Base-by-base conservation (phyloP, 2,888 invertebrate species). In the Eristalis pertinax region DNA sequence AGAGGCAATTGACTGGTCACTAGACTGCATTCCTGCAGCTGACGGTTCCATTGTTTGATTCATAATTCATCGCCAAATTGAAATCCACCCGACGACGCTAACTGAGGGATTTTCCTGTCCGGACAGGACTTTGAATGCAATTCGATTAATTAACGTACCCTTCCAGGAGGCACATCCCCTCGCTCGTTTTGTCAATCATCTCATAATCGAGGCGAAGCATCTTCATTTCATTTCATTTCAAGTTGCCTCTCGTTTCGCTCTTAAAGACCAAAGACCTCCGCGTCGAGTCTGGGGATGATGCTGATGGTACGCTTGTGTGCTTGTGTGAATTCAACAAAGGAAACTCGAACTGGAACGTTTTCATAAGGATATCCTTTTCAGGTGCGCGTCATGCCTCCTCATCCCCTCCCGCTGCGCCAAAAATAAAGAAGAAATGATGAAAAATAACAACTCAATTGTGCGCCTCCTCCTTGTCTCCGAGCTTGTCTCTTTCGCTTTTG, bases 361-460 rank as follows among this genome's bases (percentile, higher is more conserved):
- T 81, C 77, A 73, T 77, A 26, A 69, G 77, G 73, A 74, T 78
- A 74, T 82, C 72, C 63, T 76, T 75, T 86, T 78, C 85, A 86
- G 85, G 81, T 85, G 73, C 58, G 63, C 73, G 11, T 11, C 15
- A 0, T 4, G 5, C 13, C 35, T 1, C 1, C 11, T 2, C n/a
- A n/a, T n/a, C n/a, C 50, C 1, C 50, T 2, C 50, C 50, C 50
- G 8, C 8, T 5, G 1, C 1, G 11, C 2, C 1, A 15, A n/a
- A 19, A 50, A n/a, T 10, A n/a, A 50, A 0, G 8, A 50, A 50
- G 19, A 7, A 19, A 19, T 19, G n/a, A 22, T 29, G 24, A 56
- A 68, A n/a, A 69, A 56, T 35, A 69, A 64, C 35, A 69, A 72
- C 76, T 75, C 24, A 50, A 68, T 76, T 73, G 70, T 35, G 13